Percentiles rank a stretch among this genome's conserved stretches.
These are phyloP conservation scores for Trochalopteron elliotii DNA, from an alignment of 2,113 vertebrate genomes.

Conservation along the genomic window DNA sequence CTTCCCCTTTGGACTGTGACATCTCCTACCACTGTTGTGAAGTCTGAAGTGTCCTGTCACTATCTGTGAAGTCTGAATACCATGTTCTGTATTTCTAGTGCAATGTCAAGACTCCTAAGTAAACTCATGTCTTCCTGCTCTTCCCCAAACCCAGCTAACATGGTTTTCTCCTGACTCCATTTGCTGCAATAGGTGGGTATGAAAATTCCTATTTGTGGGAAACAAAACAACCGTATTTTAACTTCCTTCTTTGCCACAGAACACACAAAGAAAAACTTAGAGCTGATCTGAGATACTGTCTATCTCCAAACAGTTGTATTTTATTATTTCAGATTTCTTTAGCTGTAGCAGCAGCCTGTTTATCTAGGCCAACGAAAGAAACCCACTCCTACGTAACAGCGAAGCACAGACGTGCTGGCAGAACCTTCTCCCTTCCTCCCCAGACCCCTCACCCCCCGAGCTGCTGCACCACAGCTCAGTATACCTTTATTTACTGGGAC, in stretches of 20 bases:
- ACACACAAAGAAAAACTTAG: background rate
- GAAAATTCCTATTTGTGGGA: background rate
- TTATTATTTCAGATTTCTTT: background rate
- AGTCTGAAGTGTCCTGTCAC: background rate
- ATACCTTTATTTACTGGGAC: constrained; percentile 83
- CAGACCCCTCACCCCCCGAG: background rate
- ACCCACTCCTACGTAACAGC: background rate
- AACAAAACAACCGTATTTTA: background rate
- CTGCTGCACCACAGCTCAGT: background rate
- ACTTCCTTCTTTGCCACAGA: background rate
- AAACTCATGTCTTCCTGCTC: background rate
- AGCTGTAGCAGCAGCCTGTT: background rate
- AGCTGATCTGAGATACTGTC: background rate
- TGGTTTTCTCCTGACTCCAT: background rate
- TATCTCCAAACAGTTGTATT: background rate
- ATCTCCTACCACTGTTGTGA: accelerated
- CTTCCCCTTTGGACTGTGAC: background rate
- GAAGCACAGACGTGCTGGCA: accelerated
- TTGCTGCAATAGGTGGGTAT: background rate
- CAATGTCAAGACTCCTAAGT: background rate
- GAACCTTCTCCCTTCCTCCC: background rate
- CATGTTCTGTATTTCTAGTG: background rate
- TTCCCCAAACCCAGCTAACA: background rate
- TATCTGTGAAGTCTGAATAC: background rate
- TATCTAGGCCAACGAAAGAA: background rate